A percentile compares a stretch with the other conserved stretches of the same genome.
These are phyloP conservation scores for Pilophorus perplexus DNA, from an alignment of 2,888 invertebrate species.

Conservation along the genomic window DNA sequence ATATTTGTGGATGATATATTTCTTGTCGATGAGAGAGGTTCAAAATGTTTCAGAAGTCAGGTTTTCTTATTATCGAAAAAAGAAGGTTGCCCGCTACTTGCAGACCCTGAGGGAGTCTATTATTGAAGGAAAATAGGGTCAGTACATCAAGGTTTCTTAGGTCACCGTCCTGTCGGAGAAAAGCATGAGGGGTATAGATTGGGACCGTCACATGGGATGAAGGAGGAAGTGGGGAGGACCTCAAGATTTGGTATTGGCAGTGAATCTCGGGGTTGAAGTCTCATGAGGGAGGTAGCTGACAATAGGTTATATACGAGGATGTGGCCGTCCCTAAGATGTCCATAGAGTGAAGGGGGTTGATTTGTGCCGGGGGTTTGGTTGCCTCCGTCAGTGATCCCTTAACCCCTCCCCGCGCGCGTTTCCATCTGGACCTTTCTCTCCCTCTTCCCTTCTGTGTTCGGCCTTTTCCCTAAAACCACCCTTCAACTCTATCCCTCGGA, in stretches of 20 bases:
- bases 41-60: no score
- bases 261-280: conserved; percentile 29
- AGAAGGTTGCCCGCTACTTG: neutral
- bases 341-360: conserved; percentile 19
- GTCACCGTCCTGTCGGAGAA: conserved; percentile 8
- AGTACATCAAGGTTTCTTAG: conserved; percentile 28
- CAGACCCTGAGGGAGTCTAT: conserved; percentile 12
- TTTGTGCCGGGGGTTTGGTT: conserved; percentile 24
- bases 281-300: conserved; percentile 32
- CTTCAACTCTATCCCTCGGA: conserved; percentile 5
- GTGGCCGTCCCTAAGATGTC: conserved; percentile 24
- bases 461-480: neutral
- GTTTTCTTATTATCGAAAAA: conserved; percentile 2
- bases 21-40: no score
- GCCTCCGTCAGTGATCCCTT: conserved; percentile 29
- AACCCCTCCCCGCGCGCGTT: conserved; percentile 15
- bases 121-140: conserved; percentile 28
- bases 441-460: neutral
- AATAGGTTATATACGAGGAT: conserved; percentile 34
- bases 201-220: no score
- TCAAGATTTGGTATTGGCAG: conserved; percentile 28
- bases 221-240: neutral
- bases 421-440: conserved; percentile 6
- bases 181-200: neutral
- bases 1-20: no score